Evolutionary conservation across 2,888 invertebrate species (phyloP).

Genomic region (Pilophorus perplexus): DNA sequence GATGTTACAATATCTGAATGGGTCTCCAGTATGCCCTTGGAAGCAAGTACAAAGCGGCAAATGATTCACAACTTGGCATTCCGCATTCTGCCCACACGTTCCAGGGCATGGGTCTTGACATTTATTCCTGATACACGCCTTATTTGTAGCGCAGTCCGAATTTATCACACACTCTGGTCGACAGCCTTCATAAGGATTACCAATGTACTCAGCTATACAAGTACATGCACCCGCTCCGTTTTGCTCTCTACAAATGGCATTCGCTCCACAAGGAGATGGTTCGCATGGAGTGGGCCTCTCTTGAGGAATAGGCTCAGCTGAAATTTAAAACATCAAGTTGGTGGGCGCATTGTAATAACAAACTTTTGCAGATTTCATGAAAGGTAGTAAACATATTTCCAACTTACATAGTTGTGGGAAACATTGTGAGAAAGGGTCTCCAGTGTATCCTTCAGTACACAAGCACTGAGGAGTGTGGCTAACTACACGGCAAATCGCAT

Average conservation of each 20-base stretch:
- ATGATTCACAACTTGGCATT: conserved; percentile 70
- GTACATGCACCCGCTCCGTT: conserved; percentile 66
- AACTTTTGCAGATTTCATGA: no score
- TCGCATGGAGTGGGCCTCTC: conserved; percentile 59
- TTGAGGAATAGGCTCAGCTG: conserved; percentile 48
- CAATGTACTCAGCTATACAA: conserved; percentile 68
- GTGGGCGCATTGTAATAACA: no score
- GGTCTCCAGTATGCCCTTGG: conserved; percentile 66
- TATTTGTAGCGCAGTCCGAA: conserved; percentile 66
- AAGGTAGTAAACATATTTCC: no score
- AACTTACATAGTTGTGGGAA: conserved; percentile 46
- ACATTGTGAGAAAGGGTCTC: conserved; percentile 51
- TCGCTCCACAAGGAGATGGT: conserved; percentile 57
- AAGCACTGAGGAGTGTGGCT: conserved; percentile 69
- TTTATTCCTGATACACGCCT: conserved; percentile 67
- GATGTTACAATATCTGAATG: conserved; percentile 55
- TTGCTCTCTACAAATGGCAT: conserved; percentile 56
- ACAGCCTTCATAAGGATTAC: conserved; percentile 66
- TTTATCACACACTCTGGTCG: conserved; percentile 71
- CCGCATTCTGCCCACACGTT: conserved; percentile 69
- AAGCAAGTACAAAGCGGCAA: conserved; percentile 68
- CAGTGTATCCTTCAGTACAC: conserved; percentile 50
- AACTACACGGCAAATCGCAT: conserved; percentile 69
- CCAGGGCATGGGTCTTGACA: conserved; percentile 71
- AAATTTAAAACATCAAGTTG: background rate